Conservation (phyloP, 2,113 vertebrate genomes). For the Pelvicachromis taeniatus region DNA sequence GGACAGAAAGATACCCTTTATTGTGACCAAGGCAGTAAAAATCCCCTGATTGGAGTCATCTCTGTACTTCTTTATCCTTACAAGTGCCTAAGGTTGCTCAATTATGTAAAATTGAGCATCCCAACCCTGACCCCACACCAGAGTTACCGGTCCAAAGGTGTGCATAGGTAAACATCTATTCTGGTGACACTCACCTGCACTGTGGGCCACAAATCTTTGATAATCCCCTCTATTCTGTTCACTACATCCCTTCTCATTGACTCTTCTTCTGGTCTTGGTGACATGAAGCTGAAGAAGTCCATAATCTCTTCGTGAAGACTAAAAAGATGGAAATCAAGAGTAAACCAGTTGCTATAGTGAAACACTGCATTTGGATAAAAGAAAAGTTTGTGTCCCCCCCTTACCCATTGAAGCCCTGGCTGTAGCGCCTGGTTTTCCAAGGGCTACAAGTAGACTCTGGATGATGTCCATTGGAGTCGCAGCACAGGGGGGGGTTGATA, state of each 20-base stretch:
- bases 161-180: neutral
- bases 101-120: neutral
- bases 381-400: slow-evolving; percentile 6
- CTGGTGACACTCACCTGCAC: slow-evolving; percentile 80
- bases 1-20: neutral
- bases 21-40: neutral
- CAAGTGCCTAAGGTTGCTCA: neutral
- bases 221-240: slow-evolving; percentile 87
- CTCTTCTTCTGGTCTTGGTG: slow-evolving; percentile 91
- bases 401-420: slow-evolving; percentile 90
- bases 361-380: neutral
- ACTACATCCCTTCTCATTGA: slow-evolving; percentile 95
- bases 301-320: slow-evolving; percentile 96
- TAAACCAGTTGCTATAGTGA: neutral
- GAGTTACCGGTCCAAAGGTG: neutral
- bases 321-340: neutral
- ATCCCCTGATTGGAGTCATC: neutral
- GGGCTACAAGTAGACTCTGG: slow-evolving; percentile 80
- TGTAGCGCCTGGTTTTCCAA: slow-evolving; percentile 90
- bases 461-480: slow-evolving; percentile 58
- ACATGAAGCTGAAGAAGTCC: slow-evolving; percentile 98
- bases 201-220: slow-evolving; percentile 93
- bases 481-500: slow-evolving; percentile 83
- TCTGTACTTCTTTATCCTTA: neutral
- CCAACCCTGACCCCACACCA: neutral